Conservation (phyloP, 2,113 vertebrate species). For the Vulpes ferrilata region DNA sequence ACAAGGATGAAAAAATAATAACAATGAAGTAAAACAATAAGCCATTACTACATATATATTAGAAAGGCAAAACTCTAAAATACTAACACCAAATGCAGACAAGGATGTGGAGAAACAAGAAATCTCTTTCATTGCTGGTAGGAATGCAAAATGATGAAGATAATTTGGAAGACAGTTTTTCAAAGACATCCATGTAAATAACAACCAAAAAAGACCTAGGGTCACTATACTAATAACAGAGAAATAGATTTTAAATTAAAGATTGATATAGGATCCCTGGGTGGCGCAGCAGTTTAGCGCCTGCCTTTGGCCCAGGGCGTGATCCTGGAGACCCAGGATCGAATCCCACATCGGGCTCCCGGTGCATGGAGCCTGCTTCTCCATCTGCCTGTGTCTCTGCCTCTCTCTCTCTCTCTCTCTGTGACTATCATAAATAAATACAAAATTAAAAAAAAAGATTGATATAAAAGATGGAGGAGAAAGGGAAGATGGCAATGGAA, state of each 20-base stretch:
- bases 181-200: neutral
- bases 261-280: neutral
- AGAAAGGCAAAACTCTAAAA: neutral
- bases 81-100: neutral
- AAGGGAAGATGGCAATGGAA: neutral
- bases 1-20: neutral
- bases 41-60: neutral
- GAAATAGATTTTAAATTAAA: neutral
- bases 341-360: too few species aligned
- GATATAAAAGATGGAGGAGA: neutral
- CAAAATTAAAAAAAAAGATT: neutral
- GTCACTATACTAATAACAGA: neutral
- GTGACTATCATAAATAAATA: too few species aligned
- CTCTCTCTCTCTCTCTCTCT: too few species aligned
- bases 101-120: neutral
- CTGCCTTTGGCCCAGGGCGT: too few species aligned
- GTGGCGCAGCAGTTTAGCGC: too few species aligned
- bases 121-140: neutral
- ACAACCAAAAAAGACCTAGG: neutral
- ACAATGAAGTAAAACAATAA: neutral
- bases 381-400: too few species aligned
- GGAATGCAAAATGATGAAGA: neutral
- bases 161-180: neutral
- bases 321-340: too few species aligned
- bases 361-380: too few species aligned